Percentiles rank a stretch among this genome's conserved stretches.
Evolutionary conservation across 2,888 invertebrate species (phyloP).

Genomic region (Pseudanteris insignis): DNA sequence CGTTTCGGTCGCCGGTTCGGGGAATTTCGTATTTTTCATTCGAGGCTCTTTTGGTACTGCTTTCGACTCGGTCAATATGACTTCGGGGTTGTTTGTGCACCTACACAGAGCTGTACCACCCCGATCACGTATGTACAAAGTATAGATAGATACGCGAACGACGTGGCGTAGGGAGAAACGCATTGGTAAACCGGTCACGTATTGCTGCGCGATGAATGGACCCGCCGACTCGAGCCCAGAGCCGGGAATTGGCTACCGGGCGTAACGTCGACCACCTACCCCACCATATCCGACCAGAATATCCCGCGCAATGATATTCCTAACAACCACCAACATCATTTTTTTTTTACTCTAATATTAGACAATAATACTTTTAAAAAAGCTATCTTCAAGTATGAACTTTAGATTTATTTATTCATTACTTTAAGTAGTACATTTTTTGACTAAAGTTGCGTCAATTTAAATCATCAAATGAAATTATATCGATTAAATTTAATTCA

Average conservation of each 20-base stretch:
- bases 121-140: slow-evolving; percentile 21
- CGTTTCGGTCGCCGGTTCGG: slow-evolving; percentile 38
- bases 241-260: slow-evolving; percentile 66
- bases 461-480: too few relatives aligned
- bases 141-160: slow-evolving; percentile 47
- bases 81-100: slow-evolving; percentile 58
- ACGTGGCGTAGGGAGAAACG: slow-evolving; percentile 51
- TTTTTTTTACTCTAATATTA: too few relatives aligned
- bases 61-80: slow-evolving; percentile 58
- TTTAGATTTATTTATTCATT: too few relatives aligned
- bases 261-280: slow-evolving; percentile 63
- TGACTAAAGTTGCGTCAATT: too few relatives aligned
- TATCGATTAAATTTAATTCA: too few relatives aligned
- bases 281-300: slow-evolving; percentile 61
- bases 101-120: slow-evolving; percentile 44
- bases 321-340: slow-evolving; percentile 38
- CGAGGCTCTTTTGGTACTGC: slow-evolving; percentile 41
- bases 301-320: slow-evolving; percentile 53
- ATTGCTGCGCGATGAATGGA: slow-evolving; percentile 66
- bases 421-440: too few relatives aligned
- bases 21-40: slow-evolving; percentile 50
- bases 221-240: slow-evolving; percentile 65
- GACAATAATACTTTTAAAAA: too few relatives aligned
- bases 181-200: slow-evolving; percentile 66
- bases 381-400: too few relatives aligned